Base-by-base conservation (phyloP, 2,797 vertebrate genomes). In the Trachops cirrhosus region DNA sequence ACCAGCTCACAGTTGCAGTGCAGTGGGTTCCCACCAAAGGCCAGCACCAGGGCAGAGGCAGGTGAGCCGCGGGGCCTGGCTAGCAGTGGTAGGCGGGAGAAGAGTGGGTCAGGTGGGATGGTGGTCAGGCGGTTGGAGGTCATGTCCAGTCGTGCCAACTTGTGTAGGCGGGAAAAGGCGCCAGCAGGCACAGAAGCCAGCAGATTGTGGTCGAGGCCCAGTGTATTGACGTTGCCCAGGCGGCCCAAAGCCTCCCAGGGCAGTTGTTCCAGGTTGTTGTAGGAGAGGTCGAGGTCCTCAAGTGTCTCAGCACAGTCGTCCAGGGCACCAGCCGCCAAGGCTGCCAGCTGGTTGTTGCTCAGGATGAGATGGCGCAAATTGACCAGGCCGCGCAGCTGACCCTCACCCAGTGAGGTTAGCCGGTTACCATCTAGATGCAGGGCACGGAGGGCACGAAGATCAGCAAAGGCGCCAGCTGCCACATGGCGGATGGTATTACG, bases 111-210 rank as follows among this genome's bases (percentile, higher is more conserved):
- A 0, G 99, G 99, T 0, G 99, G 99, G 71, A 99, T 99, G 97
- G 99, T 99, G 98, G 99, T 99, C 97, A 99, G 98, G 97, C 99
- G 99, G 98, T 99, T 99, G 96, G 99, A 99, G 0, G 99, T 99
- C 99, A 99, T 99, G 98, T 99, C 99, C 97, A 99, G 98, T 79
- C 99, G 98, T 11, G 99, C 99, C 98, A 99, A 98, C 91, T 99
- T 99, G 98, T 99, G 99, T 86, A 99, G 98, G 98, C 99, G 99
- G 94, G 99, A 99, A 97, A 99, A 99, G 93, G 99, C 99, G 11
- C 99, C 99, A 46, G 99, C 99, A 0, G 99, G 99, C 82, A 99
- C 99, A 1, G 98, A 98, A 82, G 99, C 99, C 29, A 99, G 99
- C 91, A 99, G 98, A 97, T 99, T 99, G 95, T 99, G 99, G 98